Percentiles rank a stretch among this genome's conserved stretches.
Conservation (phyloP, 1,140 invertebrate genomes). For the Drosophila littoralis region DNA sequence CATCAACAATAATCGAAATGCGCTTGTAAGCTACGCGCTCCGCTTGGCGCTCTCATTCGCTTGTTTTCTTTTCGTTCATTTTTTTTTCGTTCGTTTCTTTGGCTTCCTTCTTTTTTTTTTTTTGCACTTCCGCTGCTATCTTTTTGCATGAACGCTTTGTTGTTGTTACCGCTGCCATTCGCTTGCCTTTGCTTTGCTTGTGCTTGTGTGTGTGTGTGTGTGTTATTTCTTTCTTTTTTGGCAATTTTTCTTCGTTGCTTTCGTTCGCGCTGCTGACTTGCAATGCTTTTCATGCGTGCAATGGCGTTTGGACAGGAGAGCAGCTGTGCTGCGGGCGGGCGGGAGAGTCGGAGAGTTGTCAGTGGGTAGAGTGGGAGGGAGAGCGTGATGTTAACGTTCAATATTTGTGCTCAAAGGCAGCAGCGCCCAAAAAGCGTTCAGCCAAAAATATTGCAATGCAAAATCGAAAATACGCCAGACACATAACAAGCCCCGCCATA, state of each 20-base stretch:
- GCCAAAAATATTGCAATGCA: conserved; percentile 78
- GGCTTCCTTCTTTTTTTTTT: background rate
- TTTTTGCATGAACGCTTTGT: conserved; percentile 47
- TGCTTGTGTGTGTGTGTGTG: background rate
- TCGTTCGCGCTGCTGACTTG: conserved; percentile 71
- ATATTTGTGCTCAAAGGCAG: conserved; percentile 78
- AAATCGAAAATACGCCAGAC: conserved; percentile 63
- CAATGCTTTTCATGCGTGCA: conserved; percentile 76
- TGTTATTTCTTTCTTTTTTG: conserved; percentile 52
- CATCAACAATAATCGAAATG: conserved; percentile 83
- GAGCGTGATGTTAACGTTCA: conserved; percentile 71
- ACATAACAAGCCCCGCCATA: conserved; percentile 18
- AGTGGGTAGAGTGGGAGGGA: background rate
- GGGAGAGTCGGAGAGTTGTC: background rate
- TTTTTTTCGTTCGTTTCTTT: conserved; percentile 7
- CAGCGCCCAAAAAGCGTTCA: conserved; percentile 67
- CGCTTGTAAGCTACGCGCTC: conserved; percentile 73
- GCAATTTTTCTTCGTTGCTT: conserved; percentile 75
- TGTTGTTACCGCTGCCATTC: conserved; percentile 36
- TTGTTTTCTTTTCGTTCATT: conserved; percentile 9
- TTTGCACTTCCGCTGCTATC: conserved; percentile 56
- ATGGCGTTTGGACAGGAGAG: conserved; percentile 23
- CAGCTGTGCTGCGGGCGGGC: too few relatives aligned
- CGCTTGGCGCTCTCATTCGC: conserved; percentile 10
- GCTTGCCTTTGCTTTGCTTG: conserved; percentile 15